Base-by-base conservation (phyloP, 2,888 invertebrate species). In the Plebejus argus region DNA sequence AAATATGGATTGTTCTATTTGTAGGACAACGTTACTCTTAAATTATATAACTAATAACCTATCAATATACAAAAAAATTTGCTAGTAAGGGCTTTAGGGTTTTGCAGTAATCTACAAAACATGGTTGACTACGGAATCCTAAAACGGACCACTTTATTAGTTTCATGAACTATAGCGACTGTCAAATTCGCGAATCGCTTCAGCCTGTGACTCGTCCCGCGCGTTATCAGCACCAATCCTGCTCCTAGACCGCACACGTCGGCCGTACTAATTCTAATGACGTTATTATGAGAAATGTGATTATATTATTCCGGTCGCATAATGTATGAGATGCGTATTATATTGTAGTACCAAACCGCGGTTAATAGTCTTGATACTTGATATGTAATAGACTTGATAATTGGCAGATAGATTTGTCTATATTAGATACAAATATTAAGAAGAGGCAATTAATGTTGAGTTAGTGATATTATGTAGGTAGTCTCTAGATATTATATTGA, bases 211-310 rank as follows among this genome's bases (percentile, higher is more conserved):
- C 78, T 82, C 82, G 76, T 7, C 71, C 78, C 66, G 15, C 70
- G 79, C 70, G 45, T 61, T 77, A 78, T 76, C 78, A 77, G 79
- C 82, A 79, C 81, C 82, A 82, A 83, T 79, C 82, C 79, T 78
- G 80, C 81, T 66, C 79, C 81, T 80, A 82, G 92, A 90, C 93
- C 93, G 90, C 93, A 93, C 93, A 94, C 93, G 92, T 87, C 81
- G 79, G 80, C 84, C 88, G 88, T 84, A 91, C 93, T 93, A 93
- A 93, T 93, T 94, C 92, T 92, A 93, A 94, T 93, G 91, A 93
- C 86, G 89, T 92, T 91, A 93, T 92, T 93, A 94, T 93, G 89
- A 90, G 89, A 91, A 89, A 92, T 91, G 88, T 91, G 91, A 93
- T 93, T 91, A 92, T 89, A 91, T 88, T 90, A 88, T 93, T 92